Conservation (phyloP, 2,888 invertebrate genomes). For the Graphium colonna region DNA sequence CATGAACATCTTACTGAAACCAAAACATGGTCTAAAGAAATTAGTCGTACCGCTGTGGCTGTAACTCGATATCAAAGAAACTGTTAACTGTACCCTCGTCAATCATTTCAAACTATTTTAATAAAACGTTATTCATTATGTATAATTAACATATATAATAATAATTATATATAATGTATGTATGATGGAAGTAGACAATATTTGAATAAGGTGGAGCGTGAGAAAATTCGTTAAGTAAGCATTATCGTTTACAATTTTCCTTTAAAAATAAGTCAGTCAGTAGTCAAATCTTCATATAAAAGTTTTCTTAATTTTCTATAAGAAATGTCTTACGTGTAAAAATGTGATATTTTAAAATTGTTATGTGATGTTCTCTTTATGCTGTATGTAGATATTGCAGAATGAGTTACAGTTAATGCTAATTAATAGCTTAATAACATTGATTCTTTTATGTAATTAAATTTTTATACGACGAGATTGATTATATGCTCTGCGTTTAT, state of each 20-base stretch:
- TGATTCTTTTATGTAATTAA: constrained; percentile 35
- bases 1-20: no score
- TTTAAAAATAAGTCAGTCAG: not conserved
- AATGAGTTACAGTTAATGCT: constrained; percentile 3
- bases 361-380: constrained; percentile 18
- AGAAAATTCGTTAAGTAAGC: no score
- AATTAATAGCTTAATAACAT: constrained; percentile 38
- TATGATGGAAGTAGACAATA: constrained; percentile 59
- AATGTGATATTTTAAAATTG: constrained; percentile 34
- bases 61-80: no score
- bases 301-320: not conserved
- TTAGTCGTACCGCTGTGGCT: no score
- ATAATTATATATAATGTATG: no score
- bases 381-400: constrained; percentile 16
- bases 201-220: constrained; percentile 44
- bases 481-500: constrained; percentile 62
- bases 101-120: constrained; percentile 7
- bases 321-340: constrained; percentile 10
- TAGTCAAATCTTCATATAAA: not conserved
- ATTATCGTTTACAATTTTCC: not conserved
- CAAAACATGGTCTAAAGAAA: no score
- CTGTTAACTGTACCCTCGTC: no score
- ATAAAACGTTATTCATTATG: constrained; percentile 12
- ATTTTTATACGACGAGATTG: constrained; percentile 71
- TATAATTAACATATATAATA: no score